These are phyloP conservation scores for Chironex yamaguchii DNA, from an alignment of 30 jellyfish, hydroid and myxozoan species.

Conservation along the genomic window DNA sequence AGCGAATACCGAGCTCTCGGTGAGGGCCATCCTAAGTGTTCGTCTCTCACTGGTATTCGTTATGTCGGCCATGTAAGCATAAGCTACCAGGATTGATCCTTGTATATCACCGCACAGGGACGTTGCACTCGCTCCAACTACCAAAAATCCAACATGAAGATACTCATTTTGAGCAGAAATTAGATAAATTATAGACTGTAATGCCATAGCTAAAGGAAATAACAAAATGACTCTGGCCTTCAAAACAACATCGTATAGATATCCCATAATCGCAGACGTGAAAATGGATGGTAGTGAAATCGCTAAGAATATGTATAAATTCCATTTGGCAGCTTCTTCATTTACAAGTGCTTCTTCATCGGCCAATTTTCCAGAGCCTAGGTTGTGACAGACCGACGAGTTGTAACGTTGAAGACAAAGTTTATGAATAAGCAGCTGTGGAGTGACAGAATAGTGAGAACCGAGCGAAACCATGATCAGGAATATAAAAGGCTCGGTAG, in stretches of 20 bases:
- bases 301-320: neutral
- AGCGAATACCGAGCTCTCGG: slow-evolving; percentile 45
- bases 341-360: slow-evolving; percentile 29
- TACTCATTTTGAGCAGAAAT: slow-evolving; percentile 5
- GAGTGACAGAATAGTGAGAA: slow-evolving; percentile 16
- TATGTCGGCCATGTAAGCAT: slow-evolving; percentile 68
- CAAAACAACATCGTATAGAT: slow-evolving; percentile 31
- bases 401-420: slow-evolving; percentile 31
- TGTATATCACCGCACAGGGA: slow-evolving; percentile 59
- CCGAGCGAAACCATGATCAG: slow-evolving; percentile 45
- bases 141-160: slow-evolving; percentile 30
- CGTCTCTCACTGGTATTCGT: slow-evolving; percentile 32
- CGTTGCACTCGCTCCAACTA: slow-evolving; percentile 52
- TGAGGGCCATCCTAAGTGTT: slow-evolving; percentile 50
- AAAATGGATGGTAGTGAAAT: slow-evolving; percentile 55
- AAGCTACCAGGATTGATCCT: slow-evolving; percentile 70
- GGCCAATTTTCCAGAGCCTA: neutral
- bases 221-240: slow-evolving; percentile 18
- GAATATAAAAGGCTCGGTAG: slow-evolving; percentile 62
- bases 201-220: slow-evolving; percentile 14
- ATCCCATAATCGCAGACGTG: slow-evolving; percentile 50
- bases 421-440: slow-evolving; percentile 42
- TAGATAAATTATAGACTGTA: slow-evolving; percentile 42
- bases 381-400: slow-evolving; percentile 31
- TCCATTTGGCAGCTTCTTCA: slow-evolving; percentile 61